These are phyloP conservation scores for Petrocephalus zakoni DNA, from an alignment of 2,113 vertebrate species.

Conservation along the genomic window DNA sequence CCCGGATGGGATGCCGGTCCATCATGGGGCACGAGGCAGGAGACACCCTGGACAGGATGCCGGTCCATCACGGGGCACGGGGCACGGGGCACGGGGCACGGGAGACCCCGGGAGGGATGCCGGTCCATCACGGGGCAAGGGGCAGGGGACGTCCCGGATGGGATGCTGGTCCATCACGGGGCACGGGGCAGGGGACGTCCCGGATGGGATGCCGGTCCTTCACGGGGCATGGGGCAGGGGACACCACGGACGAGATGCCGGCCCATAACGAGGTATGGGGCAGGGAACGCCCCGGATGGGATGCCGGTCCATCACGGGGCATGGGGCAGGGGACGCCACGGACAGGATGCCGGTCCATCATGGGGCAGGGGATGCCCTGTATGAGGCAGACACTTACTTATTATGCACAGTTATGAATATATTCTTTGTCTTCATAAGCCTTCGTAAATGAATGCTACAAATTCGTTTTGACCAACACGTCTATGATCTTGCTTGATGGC, in stretches of 20 bases:
- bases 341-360: not conserved
- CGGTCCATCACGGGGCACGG: no score
- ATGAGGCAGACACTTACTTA: not conserved
- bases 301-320: not conserved
- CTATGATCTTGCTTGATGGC: not conserved
- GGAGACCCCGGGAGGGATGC: no score
- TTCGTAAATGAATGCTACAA: not conserved
- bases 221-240: not conserved
- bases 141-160: not conserved
- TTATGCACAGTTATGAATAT: not conserved
- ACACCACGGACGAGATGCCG: not conserved
- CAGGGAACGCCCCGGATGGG: not conserved
- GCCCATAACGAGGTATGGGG: not conserved
- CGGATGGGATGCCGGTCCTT: not conserved
- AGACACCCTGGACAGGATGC: no score
- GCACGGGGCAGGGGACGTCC: no score
- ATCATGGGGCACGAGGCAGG: no score
- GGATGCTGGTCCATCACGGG: not conserved
- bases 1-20: not conserved
- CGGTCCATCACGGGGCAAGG: not conserved
- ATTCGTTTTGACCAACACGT: not conserved
- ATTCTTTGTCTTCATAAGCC: not conserved
- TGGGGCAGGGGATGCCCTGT: not conserved
- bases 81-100: no score
- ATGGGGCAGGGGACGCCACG: not conserved